These are phyloP conservation scores for Drosophila pruinosa DNA, from an alignment of 1,140 invertebrate genomes.

Conservation along the genomic window DNA sequence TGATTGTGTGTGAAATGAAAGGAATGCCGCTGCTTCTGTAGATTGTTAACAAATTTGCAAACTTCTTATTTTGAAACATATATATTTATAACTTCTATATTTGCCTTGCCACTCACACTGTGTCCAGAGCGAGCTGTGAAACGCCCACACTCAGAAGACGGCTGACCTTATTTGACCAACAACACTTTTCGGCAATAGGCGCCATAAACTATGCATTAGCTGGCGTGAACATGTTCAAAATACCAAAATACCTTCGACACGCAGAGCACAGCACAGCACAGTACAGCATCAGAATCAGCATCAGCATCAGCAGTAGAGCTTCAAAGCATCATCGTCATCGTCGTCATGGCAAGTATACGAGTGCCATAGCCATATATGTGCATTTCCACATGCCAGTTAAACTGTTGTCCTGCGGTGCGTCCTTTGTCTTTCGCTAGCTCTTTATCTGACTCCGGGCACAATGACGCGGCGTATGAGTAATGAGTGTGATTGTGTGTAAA, in stretches of 20 bases:
- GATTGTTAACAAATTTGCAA: conserved; percentile 16
- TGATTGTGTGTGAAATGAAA: conserved; percentile 66
- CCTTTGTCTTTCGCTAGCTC: conserved; percentile 47
- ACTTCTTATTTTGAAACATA: conserved; percentile 8
- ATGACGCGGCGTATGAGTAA: conserved; percentile 78
- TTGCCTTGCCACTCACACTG: neutral
- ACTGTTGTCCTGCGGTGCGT: conserved; percentile 19
- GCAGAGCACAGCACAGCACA: neutral
- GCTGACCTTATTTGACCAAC: conserved; percentile 57
- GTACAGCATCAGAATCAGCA: neutral
- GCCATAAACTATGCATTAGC: conserved; percentile 79
- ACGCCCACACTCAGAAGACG: no score
- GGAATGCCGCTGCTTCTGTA: neutral
- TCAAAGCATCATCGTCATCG: conserved; percentile 18
- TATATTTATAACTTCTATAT: neutral
- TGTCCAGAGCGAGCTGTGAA: neutral
- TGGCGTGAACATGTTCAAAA: conserved; percentile 69
- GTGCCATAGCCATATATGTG: conserved; percentile 31
- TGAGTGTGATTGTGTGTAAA: conserved; percentile 46
- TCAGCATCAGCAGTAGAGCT: conserved; percentile 6
- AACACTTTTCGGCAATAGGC: conserved; percentile 64
- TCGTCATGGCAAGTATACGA: neutral
- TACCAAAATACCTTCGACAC: conserved; percentile 66
- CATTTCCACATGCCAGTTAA: conserved; percentile 22
- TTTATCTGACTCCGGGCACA: conserved; percentile 71